Evolutionary conservation across 2,888 invertebrate species (phyloP).

Genomic region (Byasa hedistus): DNA sequence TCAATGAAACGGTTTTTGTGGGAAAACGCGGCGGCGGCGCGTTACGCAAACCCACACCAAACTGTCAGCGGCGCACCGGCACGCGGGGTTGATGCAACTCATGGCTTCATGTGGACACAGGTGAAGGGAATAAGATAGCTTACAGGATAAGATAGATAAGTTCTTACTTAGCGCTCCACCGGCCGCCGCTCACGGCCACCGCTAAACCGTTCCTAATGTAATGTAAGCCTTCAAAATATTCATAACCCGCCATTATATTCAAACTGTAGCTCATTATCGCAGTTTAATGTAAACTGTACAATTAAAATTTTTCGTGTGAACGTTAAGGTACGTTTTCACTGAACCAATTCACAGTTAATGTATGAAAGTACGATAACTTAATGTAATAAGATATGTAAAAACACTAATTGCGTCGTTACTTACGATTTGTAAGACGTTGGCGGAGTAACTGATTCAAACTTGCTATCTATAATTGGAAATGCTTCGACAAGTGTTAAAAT

Average conservation of each 20-base stretch:
- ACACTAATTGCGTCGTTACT: not conserved
- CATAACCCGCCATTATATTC: constrained; percentile 2
- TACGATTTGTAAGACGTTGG: too few species aligned
- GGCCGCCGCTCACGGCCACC: not conserved
- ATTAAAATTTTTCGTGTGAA: not conserved
- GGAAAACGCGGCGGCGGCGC: constrained; percentile 11
- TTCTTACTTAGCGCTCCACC: too few species aligned
- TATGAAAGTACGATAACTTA: not conserved
- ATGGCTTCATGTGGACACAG: too few species aligned
- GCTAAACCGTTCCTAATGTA: not conserved
- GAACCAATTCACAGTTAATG: not conserved
- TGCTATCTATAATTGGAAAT: too few species aligned
- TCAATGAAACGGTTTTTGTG: constrained; percentile 22
- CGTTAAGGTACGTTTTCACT: not conserved
- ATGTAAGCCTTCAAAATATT: constrained; percentile 7
- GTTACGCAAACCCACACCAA: constrained; percentile 2
- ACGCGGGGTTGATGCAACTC: too few species aligned
- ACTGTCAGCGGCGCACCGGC: not conserved
- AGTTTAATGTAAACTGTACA: not conserved
- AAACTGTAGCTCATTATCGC: not conserved
- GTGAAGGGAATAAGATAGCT: too few species aligned
- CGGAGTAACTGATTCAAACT: too few species aligned
- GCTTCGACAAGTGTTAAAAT: too few species aligned
- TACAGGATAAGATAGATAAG: too few species aligned
- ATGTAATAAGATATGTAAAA: not conserved